These are phyloP conservation scores for Gymnothorax javanicus DNA, from an alignment of 2,797 vertebrate species.

Conservation along the genomic window DNA sequence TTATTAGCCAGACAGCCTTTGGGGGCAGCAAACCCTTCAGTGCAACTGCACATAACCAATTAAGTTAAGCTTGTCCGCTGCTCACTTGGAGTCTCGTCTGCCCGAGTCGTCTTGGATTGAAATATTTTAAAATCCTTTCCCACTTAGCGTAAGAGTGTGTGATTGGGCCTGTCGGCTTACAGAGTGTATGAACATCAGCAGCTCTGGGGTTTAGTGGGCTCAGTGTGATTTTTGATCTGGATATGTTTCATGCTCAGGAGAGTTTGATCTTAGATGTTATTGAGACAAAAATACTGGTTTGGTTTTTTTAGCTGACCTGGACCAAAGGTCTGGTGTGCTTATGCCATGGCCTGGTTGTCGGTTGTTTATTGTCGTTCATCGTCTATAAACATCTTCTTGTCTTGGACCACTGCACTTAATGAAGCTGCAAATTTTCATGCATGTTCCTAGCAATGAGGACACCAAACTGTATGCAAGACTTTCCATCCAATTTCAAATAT, in stretches of 20 bases:
- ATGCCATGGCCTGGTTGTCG: too few relatives aligned
- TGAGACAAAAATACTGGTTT: background rate
- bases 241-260: slow-evolving; percentile 21
- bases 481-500: too few relatives aligned
- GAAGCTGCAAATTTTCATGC: too few relatives aligned
- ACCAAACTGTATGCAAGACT: too few relatives aligned
- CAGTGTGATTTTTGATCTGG: background rate
- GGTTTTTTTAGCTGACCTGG: background rate
- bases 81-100: background rate
- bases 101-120: background rate
- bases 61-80: background rate
- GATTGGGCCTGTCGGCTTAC: background rate
- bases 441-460: too few relatives aligned
- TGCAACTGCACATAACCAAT: background rate
- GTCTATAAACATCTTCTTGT: too few relatives aligned
- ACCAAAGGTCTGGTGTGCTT: background rate
- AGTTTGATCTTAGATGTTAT: background rate
- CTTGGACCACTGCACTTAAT: too few relatives aligned
- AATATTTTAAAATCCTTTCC: background rate
- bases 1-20: background rate
- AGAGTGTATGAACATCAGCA: background rate
- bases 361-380: too few relatives aligned
- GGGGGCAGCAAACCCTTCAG: background rate
- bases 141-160: background rate
- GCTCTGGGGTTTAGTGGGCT: background rate